phyloP scores from a whole-genome alignment of 2,113 vertebrate species.

The Rhinolophus ferrumequinum region DNA sequence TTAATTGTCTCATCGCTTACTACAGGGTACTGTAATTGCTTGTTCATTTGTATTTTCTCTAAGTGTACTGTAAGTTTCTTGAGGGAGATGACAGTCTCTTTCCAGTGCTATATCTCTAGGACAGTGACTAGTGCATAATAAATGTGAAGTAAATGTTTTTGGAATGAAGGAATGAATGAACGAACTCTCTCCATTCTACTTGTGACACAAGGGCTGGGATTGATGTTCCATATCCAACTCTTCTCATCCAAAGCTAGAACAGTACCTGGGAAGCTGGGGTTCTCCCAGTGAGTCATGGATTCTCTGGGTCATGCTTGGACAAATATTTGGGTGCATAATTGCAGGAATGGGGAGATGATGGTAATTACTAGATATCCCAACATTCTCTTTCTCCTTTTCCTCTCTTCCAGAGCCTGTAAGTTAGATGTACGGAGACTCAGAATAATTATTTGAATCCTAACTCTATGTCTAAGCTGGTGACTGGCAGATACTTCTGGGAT shows the following conservation, averaged over 20 bases:
- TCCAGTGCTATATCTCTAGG: not conserved
- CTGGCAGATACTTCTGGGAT: not conserved
- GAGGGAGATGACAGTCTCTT: not conserved
- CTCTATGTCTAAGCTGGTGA: not conserved
- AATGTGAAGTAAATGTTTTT: not conserved
- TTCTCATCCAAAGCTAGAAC: not conserved
- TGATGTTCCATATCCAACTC: not conserved
- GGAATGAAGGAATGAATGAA: not conserved
- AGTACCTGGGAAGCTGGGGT: not conserved
- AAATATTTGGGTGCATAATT: not conserved
- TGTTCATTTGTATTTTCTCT: not conserved
- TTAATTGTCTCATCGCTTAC: not conserved
- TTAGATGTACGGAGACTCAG: not conserved
- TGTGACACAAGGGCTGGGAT: not conserved
- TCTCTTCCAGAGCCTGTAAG: not conserved
- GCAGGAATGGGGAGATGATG: not conserved
- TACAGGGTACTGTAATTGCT: not conserved
- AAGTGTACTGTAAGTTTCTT: not conserved
- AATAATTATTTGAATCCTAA: not conserved
- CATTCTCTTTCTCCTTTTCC: not conserved
- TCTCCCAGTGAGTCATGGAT: not conserved
- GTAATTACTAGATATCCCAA: not conserved
- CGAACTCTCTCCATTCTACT: not conserved
- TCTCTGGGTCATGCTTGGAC: not conserved
- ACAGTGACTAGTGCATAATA: not conserved